Percentiles rank a stretch among this genome's conserved stretches.
These are phyloP conservation scores for Styela plicata DNA, from an alignment of 23 tunicate genomes.

Conservation along the genomic window DNA sequence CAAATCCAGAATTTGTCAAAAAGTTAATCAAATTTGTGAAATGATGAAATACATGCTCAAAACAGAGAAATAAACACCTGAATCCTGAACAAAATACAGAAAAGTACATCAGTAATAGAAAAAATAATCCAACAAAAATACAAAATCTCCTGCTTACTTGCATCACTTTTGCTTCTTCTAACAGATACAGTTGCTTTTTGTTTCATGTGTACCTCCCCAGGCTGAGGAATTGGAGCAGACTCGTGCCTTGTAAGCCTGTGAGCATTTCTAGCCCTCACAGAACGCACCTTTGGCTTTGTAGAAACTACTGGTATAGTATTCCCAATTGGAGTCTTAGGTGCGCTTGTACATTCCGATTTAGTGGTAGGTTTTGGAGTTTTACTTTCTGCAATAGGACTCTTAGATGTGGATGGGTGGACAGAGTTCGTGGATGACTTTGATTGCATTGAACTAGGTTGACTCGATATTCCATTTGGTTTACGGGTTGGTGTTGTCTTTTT, in stretches of 20 bases:
- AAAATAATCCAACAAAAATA: no score
- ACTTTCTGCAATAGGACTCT: not conserved
- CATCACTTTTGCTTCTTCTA: conserved; percentile 38
- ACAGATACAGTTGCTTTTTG: not conserved
- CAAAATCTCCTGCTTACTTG: no score
- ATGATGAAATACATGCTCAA: no score
- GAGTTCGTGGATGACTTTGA: no score
- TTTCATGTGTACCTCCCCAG: not conserved
- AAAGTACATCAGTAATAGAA: no score
- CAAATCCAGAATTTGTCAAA: no score
- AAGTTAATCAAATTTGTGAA: no score
- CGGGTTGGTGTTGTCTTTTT: not conserved
- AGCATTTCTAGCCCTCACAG: not conserved
- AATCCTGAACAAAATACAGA: no score
- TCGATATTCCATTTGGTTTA: not conserved
- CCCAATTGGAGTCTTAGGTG: not conserved
- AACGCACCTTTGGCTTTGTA: conserved; percentile 15
- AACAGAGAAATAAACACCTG: no score
- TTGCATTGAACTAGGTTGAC: not conserved
- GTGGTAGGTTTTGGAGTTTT: not conserved
- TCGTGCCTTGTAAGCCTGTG: conserved; percentile 1
- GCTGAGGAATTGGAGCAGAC: conserved; percentile 23
- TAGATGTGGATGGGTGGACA: not conserved
- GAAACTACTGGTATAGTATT: not conserved
- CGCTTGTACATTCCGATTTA: not conserved